These are phyloP conservation scores for Polydrusus tereticollis DNA, from an alignment of 2,888 invertebrate genomes.

Conservation along the genomic window DNA sequence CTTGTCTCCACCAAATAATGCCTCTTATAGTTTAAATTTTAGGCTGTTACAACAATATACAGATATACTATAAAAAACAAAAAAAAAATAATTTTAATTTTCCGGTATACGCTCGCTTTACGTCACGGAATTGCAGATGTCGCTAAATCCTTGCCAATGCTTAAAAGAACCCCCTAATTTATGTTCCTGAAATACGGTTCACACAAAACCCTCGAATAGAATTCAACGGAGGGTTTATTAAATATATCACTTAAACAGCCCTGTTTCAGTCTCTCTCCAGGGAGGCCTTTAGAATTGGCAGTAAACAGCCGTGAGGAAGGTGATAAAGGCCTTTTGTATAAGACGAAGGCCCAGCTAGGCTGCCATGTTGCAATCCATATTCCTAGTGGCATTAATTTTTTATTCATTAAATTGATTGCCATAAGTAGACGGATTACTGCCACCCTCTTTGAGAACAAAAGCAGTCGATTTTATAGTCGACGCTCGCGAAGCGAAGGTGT, in stretches of 20 bases:
- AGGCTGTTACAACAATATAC: neutral
- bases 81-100: conserved; percentile 6
- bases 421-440: too few species aligned
- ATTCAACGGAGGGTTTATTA: conserved; percentile 30
- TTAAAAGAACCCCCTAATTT: conserved; percentile 1
- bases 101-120: conserved; percentile 4
- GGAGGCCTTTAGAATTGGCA: conserved; percentile 24
- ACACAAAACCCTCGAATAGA: conserved; percentile 17
- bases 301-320: conserved; percentile 19
- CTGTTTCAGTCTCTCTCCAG: conserved; percentile 13
- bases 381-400: conserved; percentile 7
- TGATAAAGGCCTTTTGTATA: conserved; percentile 18
- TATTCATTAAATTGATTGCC: neutral
- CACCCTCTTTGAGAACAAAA: too few species aligned
- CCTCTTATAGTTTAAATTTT: neutral
- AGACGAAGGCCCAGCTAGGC: conserved; percentile 5
- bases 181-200: conserved; percentile 12
- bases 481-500: too few species aligned
- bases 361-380: neutral
- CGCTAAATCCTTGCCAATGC: conserved; percentile 6
- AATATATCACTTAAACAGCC: conserved; percentile 33
- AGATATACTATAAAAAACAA: neutral
- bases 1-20: too few species aligned
- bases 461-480: too few species aligned
- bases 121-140: conserved; percentile 9